Conservation (phyloP, 2,113 vertebrate species). For the Gobio gobio region DNA sequence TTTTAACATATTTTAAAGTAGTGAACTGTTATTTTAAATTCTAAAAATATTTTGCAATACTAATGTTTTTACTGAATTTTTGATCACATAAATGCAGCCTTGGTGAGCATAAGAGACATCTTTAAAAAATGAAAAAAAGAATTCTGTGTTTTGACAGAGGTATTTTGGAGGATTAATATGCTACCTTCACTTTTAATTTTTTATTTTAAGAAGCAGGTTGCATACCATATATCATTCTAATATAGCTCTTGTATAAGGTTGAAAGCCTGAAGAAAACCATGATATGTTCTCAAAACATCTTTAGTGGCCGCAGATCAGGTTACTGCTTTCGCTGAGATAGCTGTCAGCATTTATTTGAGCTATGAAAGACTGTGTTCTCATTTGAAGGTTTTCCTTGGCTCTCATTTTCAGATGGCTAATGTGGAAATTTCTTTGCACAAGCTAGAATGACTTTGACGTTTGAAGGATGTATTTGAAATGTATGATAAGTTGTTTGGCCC, state of each 20-base stretch:
- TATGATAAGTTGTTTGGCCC: constrained; percentile 46
- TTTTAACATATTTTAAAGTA: not conserved
- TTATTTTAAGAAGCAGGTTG: not conserved
- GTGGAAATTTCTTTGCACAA: not conserved
- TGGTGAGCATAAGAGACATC: not conserved
- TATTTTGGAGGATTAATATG: not conserved
- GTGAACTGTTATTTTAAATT: not conserved
- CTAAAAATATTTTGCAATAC: not conserved
- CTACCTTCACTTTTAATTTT: not conserved
- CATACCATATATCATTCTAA: not conserved
- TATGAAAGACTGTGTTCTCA: constrained; percentile 26
- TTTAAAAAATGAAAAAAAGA: not conserved
- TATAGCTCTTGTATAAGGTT: not conserved
- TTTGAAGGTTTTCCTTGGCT: constrained; percentile 64
- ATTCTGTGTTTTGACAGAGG: not conserved
- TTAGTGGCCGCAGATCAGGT: not conserved
- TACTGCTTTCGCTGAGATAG: constrained; percentile 25
- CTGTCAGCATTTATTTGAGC: constrained; percentile 64
- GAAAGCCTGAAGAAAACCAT: constrained; percentile 6
- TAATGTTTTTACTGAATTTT: not conserved
- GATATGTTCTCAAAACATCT: constrained; percentile 8
- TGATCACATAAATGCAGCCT: not conserved
- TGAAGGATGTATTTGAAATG: constrained; percentile 60
- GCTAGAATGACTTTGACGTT: constrained; percentile 14
- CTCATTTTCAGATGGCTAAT: constrained; percentile 16